Evolutionary conservation across 64 coral and sea anemone genomes (phyloP).

Genomic region (Pachyseris speciosa): DNA sequence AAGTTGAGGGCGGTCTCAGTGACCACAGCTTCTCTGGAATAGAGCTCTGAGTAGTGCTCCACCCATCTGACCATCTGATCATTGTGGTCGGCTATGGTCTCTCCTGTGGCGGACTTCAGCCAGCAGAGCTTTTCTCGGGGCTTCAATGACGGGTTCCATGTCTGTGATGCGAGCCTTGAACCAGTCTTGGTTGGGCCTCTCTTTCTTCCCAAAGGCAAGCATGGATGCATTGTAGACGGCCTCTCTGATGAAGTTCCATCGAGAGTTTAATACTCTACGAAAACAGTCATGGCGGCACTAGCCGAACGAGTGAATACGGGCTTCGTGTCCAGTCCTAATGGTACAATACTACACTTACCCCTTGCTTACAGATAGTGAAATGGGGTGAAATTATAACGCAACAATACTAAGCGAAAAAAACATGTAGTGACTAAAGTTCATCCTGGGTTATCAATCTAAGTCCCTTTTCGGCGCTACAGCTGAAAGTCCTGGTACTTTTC

Average conservation of each 20-base stretch:
- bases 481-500: constrained; percentile 12
- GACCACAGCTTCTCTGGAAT: background rate
- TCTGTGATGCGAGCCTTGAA: no score
- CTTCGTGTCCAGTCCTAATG: background rate
- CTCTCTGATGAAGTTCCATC: no score
- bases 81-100: background rate
- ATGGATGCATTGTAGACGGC: no score
- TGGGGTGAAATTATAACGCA: background rate
- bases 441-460: background rate
- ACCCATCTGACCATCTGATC: background rate
- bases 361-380: background rate
- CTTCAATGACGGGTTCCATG: background rate
- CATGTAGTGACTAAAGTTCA: background rate
- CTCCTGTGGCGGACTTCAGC: background rate
- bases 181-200: no score
- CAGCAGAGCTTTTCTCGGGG: background rate
- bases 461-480: background rate
- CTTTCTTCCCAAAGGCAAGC: no score
- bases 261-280: no score
- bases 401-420: background rate
- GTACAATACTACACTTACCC: constrained; percentile 13
- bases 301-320: no score
- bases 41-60: no score
- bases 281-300: no score
- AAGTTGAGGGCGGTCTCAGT: background rate